Percentiles rank a stretch among this genome's conserved stretches.
These are phyloP conservation scores for Eutolmus rufibarbis DNA, from an alignment of 2,888 invertebrate genomes.

Conservation along the genomic window DNA sequence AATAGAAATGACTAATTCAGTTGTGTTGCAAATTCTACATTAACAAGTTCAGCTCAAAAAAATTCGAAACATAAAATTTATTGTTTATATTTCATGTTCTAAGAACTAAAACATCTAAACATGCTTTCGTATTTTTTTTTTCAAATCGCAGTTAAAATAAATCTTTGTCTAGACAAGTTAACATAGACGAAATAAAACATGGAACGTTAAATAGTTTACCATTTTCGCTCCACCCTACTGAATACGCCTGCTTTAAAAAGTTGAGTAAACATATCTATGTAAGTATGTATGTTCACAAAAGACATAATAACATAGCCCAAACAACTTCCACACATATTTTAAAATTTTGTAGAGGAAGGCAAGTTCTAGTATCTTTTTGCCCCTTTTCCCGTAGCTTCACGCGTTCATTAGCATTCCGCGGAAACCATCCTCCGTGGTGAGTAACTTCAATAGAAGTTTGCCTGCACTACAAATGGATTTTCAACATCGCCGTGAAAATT, in stretches of 20 bases:
- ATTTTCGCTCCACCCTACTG: too few species aligned
- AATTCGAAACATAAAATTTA: too few species aligned
- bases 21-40: neutral
- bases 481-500: neutral
- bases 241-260: neutral
- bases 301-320: neutral
- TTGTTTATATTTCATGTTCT: too few species aligned
- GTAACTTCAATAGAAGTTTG: neutral
- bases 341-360: neutral
- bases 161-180: too few species aligned
- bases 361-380: neutral
- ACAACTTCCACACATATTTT: neutral
- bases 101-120: too few species aligned
- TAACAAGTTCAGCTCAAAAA: too few species aligned
- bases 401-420: neutral
- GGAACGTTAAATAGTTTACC: too few species aligned
- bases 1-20: neutral
- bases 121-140: too few species aligned
- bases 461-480: neutral
- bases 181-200: too few species aligned
- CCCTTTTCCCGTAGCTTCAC: neutral
- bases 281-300: too few species aligned
- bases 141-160: too few species aligned
- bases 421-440: neutral
- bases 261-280: neutral